phyloP scores from a whole-genome alignment of 2,113 vertebrate species.

The Phaethornis superciliosus region DNA sequence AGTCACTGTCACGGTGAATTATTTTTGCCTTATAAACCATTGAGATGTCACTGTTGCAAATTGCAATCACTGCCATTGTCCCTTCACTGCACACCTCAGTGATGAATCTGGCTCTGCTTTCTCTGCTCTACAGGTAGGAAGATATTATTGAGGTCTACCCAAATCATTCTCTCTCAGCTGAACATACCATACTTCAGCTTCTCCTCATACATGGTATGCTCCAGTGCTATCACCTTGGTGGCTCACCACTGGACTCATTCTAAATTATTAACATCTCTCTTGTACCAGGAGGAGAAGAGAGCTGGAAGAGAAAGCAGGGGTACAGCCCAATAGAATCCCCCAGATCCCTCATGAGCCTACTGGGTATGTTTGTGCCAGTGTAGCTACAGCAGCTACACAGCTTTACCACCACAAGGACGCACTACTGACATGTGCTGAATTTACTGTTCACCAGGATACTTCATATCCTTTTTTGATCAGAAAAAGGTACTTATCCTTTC shows the following conservation, averaged over 20 bases:
- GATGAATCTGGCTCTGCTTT: neutral
- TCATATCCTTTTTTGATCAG: neutral
- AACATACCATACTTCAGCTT: neutral
- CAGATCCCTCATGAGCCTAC: neutral
- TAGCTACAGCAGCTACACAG: neutral
- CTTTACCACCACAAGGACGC: neutral
- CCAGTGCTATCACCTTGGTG: neutral
- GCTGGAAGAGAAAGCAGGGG: neutral
- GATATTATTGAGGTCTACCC: neutral
- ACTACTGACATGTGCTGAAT: neutral
- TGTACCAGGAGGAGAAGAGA: neutral
- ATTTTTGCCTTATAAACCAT: neutral
- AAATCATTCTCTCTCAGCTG: neutral
- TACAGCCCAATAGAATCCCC: neutral
- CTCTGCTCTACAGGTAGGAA: rapidly evolving
- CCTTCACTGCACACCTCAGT: neutral
- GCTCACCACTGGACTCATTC: neutral
- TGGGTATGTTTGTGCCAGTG: neutral
- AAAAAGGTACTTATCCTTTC: neutral
- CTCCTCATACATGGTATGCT: neutral
- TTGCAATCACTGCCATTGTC: neutral
- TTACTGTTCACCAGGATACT: neutral
- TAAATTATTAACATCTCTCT: neutral
- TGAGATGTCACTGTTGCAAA: neutral
- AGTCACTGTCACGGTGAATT: neutral